phyloP scores from a whole-genome alignment of 2,113 vertebrate genomes.

The Excalfactoria chinensis region DNA sequence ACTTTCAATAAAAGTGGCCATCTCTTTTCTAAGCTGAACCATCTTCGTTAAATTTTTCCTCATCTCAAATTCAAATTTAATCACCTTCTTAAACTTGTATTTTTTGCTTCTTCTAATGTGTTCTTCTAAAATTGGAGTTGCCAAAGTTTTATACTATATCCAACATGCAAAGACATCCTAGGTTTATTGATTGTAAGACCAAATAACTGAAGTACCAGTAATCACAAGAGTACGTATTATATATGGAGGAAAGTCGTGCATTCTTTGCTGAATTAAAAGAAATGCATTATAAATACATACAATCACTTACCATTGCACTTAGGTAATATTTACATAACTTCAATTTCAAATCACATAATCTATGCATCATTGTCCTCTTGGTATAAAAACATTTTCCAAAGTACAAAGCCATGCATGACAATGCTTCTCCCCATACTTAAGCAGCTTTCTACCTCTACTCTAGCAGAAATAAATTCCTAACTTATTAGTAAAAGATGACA shows the following conservation, averaged over 20 bases:
- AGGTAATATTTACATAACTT: not conserved
- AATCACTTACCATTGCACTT: not conserved
- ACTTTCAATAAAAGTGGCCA: not conserved
- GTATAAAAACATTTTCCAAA: not conserved
- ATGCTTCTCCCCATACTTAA: not conserved
- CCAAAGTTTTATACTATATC: not conserved
- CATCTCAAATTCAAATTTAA: not conserved
- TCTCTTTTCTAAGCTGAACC: not conserved
- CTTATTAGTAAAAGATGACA: not conserved
- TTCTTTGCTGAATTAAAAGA: not conserved
- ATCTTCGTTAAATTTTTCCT: not conserved
- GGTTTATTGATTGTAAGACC: not conserved
- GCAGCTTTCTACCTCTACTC: not conserved
- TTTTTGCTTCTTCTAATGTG: not conserved
- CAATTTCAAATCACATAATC: not conserved
- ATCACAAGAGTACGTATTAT: not conserved
- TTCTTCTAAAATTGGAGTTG: not conserved
- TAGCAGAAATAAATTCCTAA: not conserved
- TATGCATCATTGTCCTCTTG: not conserved
- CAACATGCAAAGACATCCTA: not conserved
- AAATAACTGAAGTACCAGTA: not conserved
- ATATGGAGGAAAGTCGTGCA: not conserved
- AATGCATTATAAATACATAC: not conserved
- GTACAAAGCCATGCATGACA: fast-evolving
- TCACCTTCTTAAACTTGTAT: not conserved